Evolutionary conservation across 2,113 vertebrate species (phyloP).

Genomic region (Phylloscopus trochilus): DNA sequence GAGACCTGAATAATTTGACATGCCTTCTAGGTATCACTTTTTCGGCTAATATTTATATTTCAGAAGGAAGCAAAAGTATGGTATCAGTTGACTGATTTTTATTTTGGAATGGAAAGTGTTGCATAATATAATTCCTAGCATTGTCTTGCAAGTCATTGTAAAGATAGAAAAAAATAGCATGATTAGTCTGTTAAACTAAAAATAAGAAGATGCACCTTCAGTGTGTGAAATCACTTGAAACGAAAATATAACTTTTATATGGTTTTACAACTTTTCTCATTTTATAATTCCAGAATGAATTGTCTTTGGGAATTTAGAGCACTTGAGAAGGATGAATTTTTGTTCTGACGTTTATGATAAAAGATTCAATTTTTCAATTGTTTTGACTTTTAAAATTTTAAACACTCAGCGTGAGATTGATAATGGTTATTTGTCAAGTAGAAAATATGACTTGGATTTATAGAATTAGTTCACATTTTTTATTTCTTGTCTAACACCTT

Average conservation of each 20-base stretch:
- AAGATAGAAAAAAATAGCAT: neutral
- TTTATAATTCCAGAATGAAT: constrained; percentile 59
- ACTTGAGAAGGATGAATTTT: constrained; percentile 41
- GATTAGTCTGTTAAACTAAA: neutral
- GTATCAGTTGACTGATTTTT: neutral
- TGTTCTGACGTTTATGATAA: constrained; percentile 37
- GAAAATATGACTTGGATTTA: constrained; percentile 59
- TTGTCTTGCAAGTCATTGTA: neutral
- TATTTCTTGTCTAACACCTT: neutral
- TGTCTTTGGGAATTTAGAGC: constrained; percentile 3
- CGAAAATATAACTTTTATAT: constrained; percentile 21
- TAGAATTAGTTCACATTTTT: constrained; percentile 56
- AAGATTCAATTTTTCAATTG: constrained; percentile 62
- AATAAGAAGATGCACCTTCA: neutral
- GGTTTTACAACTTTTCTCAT: constrained; percentile 35
- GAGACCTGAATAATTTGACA: neutral
- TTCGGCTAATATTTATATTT: neutral
- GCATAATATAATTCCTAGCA: neutral
- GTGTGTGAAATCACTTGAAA: constrained; percentile 2
- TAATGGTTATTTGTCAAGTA: constrained; percentile 62
- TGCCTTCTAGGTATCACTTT: neutral
- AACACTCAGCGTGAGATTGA: constrained; percentile 56
- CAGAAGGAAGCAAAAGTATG: neutral
- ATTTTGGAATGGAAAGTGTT: neutral
- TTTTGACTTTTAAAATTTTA: constrained; percentile 70